Percentiles rank a stretch among this genome's conserved stretches.
Conservation (phyloP, 2,797 vertebrate species). For the Arrhamphus sclerolepis region DNA sequence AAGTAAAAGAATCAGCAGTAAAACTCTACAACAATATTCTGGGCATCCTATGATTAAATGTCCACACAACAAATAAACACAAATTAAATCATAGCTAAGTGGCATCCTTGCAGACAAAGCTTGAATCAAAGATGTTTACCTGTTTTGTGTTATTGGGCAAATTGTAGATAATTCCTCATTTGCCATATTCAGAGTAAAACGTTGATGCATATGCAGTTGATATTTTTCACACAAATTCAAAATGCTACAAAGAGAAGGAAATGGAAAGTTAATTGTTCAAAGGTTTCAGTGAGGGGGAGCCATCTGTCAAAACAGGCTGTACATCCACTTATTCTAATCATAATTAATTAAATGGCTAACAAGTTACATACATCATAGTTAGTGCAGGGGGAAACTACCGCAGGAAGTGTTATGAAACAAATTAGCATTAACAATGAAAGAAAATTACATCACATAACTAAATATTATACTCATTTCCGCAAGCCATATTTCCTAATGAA, state of each 20-base stretch:
- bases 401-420: constrained; percentile 92
- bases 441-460: constrained; percentile 91
- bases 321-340: constrained; percentile 89
- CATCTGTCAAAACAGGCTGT: constrained; percentile 91
- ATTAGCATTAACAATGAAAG: constrained; percentile 92
- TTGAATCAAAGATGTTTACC: constrained; percentile 59
- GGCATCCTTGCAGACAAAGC: constrained; percentile 26
- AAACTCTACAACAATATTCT: constrained; percentile 27
- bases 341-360: constrained; percentile 97
- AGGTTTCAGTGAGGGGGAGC: constrained; percentile 89
- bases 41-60: constrained; percentile 19
- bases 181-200: constrained; percentile 63
- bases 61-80: constrained; percentile 17
- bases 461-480: constrained; percentile 87
- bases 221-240: constrained; percentile 71
- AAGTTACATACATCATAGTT: constrained; percentile 92
- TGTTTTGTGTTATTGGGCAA: constrained; percentile 50
- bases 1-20: constrained; percentile 13
- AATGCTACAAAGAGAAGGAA: constrained; percentile 68
- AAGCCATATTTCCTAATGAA: constrained; percentile 91
- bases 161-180: constrained; percentile 76
- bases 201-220: constrained; percentile 60
- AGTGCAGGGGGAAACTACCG: constrained; percentile 83
- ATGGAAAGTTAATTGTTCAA: constrained; percentile 84
- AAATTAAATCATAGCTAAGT: constrained; percentile 20